A percentile compares a stretch with the other conserved stretches of the same genome.
Evolutionary conservation across 2,888 invertebrate species (phyloP).

Genomic region (Brenthis ino): DNA sequence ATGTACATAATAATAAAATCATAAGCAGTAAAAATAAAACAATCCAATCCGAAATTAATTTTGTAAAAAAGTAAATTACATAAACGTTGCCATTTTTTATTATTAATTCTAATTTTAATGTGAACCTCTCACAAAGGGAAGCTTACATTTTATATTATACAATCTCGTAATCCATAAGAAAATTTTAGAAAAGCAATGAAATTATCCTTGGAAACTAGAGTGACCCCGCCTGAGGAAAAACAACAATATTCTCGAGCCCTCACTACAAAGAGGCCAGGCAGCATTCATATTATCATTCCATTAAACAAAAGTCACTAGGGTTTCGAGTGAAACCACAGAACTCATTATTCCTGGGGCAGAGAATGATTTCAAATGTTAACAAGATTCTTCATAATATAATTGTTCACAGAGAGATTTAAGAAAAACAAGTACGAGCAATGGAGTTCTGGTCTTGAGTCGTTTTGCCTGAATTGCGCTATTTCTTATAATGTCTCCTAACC

Average conservation of each 20-base stretch:
- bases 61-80: neutral
- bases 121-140: conserved; percentile 39
- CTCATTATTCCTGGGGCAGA: conserved; percentile 77
- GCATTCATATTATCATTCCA: conserved; percentile 82
- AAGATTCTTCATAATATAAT: conserved; percentile 79
- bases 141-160: conserved; percentile 63
- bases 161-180: conserved; percentile 61
- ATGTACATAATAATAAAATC: too few species aligned
- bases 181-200: conserved; percentile 71
- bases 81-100: neutral
- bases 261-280: conserved; percentile 74
- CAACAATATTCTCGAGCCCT: conserved; percentile 73
- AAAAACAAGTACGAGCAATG: conserved; percentile 72
- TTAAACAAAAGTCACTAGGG: conserved; percentile 81
- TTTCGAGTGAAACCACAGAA: conserved; percentile 81
- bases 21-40: too few species aligned
- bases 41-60: too few species aligned
- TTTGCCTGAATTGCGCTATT: conserved; percentile 53
- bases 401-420: conserved; percentile 78
- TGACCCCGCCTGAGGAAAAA: conserved; percentile 74
- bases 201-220: conserved; percentile 76
- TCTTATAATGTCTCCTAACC: conserved; percentile 42
- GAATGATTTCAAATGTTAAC: conserved; percentile 82
- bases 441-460: conserved; percentile 44
- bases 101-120: conserved; percentile 12